Base-by-base conservation (phyloP, 2,888 invertebrate species). In the Pelosia muscerda region DNA sequence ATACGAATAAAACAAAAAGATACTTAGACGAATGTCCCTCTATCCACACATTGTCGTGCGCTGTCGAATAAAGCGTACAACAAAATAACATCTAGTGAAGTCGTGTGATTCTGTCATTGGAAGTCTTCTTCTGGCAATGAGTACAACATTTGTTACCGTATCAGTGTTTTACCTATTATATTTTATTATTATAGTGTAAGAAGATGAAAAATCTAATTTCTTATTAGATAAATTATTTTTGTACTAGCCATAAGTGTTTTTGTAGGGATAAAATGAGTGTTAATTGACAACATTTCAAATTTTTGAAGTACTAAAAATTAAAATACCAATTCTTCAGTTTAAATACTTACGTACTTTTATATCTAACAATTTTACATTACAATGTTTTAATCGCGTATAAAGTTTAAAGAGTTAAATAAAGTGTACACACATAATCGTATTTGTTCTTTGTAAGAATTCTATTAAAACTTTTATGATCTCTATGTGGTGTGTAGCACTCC, bases 221-320 rank as follows among this genome's bases (percentile, higher is more conserved):
- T 49, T 49, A 49, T 49, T 49, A 49, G 49, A 49, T n/a, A 8
- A 49, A 49, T 49, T 49, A 49, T 49, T 49, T 49, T 49, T 49
- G 49, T 49, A 49, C 49, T 49, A 49, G n/a, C 9, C 49, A 19
- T 49, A 49, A 49, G 49, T 49, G n/a, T 49, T 49, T 42, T 49
- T 49, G 8, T 49, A 49, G 49, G 3, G 4, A 15, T 38, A 15
- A 38, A 38, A 15, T n/a, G n/a, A n/a, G n/a, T n/a, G n/a, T n/a
- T n/a, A n/a, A n/a, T n/a, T n/a, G n/a, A n/a, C n/a, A n/a, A n/a
- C n/a, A n/a, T n/a, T n/a, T n/a, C n/a, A n/a, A n/a, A n/a, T n/a
- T n/a, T n/a, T n/a, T n/a, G n/a, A n/a, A n/a, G n/a, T n/a, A n/a
- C n/a, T n/a, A n/a, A n/a, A n/a, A n/a, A n/a, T n/a, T n/a, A n/a